Conservation (phyloP, 1,140 invertebrate genomes). For the Linepithema humile region DNA sequence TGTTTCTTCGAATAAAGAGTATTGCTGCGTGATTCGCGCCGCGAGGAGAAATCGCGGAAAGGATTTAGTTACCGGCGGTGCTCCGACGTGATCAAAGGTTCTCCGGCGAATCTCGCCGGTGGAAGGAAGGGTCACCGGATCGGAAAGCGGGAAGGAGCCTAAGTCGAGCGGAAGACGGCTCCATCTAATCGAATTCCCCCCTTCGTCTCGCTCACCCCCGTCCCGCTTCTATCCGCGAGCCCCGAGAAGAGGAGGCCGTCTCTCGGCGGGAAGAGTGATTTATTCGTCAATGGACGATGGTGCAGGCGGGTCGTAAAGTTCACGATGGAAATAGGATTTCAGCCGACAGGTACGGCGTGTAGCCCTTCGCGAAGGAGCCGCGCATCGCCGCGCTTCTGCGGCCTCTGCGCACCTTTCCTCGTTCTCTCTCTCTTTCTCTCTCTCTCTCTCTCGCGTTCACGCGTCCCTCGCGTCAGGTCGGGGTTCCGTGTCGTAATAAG, state of each 20-base stretch:
- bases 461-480: conserved; percentile 19
- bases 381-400: conserved; percentile 27
- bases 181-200: conserved; percentile 50
- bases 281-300: conserved; percentile 55
- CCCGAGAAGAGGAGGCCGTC: conserved; percentile 16
- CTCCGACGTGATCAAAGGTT: conserved; percentile 15
- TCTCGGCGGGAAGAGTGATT: conserved; percentile 49
- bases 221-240: background rate
- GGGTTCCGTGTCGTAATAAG: conserved; percentile 44
- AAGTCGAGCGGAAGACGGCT: conserved; percentile 50
- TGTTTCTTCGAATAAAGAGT: conserved; percentile 3
- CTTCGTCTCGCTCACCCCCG: background rate
- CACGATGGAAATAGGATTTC: conserved; percentile 58
- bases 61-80: conserved; percentile 17
- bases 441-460: conserved; percentile 8
- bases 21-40: too few species aligned
- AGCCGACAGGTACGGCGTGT: conserved; percentile 21
- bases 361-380: conserved; percentile 15
- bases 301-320: conserved; percentile 54
- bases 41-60: background rate
- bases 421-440: background rate
- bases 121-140: background rate
- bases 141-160: conserved; percentile 16
- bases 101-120: background rate
- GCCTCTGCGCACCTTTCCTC: conserved; percentile 39